Percentiles rank a stretch among this genome's conserved stretches.
These are phyloP conservation scores for Aptenodytes forsteri DNA, from an alignment of 2,113 vertebrate genomes.

Conservation along the genomic window DNA sequence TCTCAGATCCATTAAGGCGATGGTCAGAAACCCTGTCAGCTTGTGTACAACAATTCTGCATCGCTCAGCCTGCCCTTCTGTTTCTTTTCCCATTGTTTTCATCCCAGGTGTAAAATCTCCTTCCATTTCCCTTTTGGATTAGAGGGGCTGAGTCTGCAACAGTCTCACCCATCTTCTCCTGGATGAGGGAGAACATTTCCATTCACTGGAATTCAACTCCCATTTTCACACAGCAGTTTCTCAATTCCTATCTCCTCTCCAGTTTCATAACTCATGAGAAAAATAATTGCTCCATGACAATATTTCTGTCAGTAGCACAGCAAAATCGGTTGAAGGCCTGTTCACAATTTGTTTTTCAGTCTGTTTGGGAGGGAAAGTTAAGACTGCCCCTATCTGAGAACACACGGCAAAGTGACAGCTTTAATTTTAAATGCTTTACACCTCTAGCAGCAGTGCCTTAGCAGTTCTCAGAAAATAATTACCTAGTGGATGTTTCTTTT, in stretches of 20 bases:
- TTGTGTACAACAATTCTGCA: not conserved
- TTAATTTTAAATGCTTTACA: not conserved
- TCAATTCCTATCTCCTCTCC: not conserved
- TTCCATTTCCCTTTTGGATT: not conserved
- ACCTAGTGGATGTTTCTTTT: not conserved
- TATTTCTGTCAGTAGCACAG: not conserved
- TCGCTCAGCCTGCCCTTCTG: not conserved
- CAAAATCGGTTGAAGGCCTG: not conserved
- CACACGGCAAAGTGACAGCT: not conserved
- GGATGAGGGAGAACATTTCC: not conserved
- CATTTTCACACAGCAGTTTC: not conserved
- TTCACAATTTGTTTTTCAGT: not conserved
- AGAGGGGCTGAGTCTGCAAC: not conserved
- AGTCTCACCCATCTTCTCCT: not conserved
- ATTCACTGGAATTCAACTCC: not conserved
- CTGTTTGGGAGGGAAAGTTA: not conserved
- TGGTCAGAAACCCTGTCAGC: not conserved
- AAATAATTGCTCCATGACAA: not conserved
- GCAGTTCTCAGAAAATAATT: not conserved
- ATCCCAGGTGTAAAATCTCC: not conserved
- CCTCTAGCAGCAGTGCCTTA: not conserved
- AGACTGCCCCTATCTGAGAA: not conserved
- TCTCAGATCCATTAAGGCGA: not conserved
- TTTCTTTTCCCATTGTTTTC: not conserved
- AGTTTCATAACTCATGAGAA: not conserved